These are phyloP conservation scores for Blastomussa wellsi DNA, from an alignment of 92 coral and sea anemone genomes.

Conservation along the genomic window DNA sequence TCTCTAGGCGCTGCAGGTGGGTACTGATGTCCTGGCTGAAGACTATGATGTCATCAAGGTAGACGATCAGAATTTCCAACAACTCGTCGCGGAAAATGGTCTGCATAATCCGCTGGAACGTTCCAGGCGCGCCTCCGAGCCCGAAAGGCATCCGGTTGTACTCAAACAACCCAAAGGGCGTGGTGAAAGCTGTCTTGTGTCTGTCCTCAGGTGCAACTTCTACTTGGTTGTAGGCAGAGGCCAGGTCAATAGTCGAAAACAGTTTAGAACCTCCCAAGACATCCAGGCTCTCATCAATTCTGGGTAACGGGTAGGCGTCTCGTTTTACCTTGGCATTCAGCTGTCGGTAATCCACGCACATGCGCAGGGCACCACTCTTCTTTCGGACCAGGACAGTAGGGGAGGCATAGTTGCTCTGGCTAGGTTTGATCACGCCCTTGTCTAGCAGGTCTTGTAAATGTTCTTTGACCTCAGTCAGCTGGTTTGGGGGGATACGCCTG, in stretches of 20 bases:
- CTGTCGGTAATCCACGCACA: slow-evolving; percentile 63
- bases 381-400: slow-evolving; percentile 66
- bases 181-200: slow-evolving; percentile 62
- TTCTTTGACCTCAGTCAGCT: neutral
- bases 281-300: slow-evolving; percentile 48
- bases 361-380: slow-evolving; percentile 55
- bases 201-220: slow-evolving; percentile 33
- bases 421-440: slow-evolving; percentile 30
- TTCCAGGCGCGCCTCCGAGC: too few species aligned
- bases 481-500: too few species aligned
- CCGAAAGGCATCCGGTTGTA: slow-evolving; percentile 59
- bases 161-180: slow-evolving; percentile 53
- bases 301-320: slow-evolving; percentile 47
- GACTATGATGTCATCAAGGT: slow-evolving; percentile 55
- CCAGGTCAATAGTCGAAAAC: slow-evolving; percentile 46
- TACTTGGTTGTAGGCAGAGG: slow-evolving; percentile 51
- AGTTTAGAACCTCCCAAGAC: slow-evolving; percentile 42
- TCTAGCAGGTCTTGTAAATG: slow-evolving; percentile 9
- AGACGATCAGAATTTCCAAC: slow-evolving; percentile 50
- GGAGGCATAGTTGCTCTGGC: slow-evolving; percentile 50
- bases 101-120: slow-evolving; percentile 53
- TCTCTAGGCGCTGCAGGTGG: slow-evolving; percentile 26
- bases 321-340: slow-evolving; percentile 42
- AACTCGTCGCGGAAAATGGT: slow-evolving; percentile 33
- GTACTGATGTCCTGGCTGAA: slow-evolving; percentile 26